Percentiles rank a stretch among this genome's conserved stretches.
Evolutionary conservation across 1,140 invertebrate genomes (phyloP).

Genomic region (Atta colombica): DNA sequence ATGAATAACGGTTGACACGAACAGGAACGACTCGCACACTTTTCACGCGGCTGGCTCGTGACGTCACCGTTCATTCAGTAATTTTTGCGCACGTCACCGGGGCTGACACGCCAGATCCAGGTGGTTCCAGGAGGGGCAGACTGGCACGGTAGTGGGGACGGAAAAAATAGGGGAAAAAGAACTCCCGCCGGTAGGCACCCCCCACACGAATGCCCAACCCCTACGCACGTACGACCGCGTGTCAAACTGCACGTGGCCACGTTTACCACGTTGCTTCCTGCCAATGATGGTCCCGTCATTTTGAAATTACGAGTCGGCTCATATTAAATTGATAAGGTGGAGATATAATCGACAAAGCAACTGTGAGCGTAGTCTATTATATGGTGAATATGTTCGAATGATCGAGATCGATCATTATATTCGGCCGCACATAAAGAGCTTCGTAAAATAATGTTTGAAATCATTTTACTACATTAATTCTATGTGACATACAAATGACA

Average conservation of each 20-base stretch:
- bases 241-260: slow-evolving; percentile 85
- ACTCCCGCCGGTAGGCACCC: slow-evolving; percentile 80
- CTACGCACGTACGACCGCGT: slow-evolving; percentile 85
- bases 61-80: slow-evolving; percentile 87
- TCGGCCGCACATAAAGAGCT: not conserved
- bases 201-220: slow-evolving; percentile 73
- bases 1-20: slow-evolving; percentile 69
- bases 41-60: slow-evolving; percentile 79
- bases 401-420: not conserved
- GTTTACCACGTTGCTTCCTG: slow-evolving; percentile 74
- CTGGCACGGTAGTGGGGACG: slow-evolving; percentile 80
- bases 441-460: not conserved
- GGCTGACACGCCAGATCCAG: slow-evolving; percentile 84
- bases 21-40: slow-evolving; percentile 75
- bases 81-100: slow-evolving; percentile 86
- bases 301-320: slow-evolving; percentile 2
- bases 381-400: not conserved
- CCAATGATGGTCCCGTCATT: slow-evolving; percentile 41
- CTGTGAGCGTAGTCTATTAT: not conserved
- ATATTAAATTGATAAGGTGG: not conserved
- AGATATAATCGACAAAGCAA: not conserved
- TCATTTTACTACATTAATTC: slow-evolving; percentile 16
- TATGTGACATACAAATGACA: not conserved
- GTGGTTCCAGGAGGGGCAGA: slow-evolving; percentile 74
- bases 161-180: slow-evolving; percentile 87